phyloP scores from a whole-genome alignment of 2,888 invertebrate species.

The Syrista parreyssii region DNA sequence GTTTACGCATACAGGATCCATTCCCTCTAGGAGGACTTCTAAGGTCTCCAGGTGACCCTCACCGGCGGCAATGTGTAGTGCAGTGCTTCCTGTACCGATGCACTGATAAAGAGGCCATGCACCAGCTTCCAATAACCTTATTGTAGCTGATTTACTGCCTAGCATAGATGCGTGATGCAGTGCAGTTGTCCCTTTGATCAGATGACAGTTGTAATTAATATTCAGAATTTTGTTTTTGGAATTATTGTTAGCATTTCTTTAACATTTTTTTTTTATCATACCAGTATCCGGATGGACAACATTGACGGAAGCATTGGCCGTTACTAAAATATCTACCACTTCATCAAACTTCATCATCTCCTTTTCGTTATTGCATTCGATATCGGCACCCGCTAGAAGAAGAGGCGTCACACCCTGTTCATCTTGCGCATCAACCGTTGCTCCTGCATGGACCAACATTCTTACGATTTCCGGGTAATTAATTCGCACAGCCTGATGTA shows the following conservation, averaged over 20 bases:
- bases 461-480: constrained; percentile 57
- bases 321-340: constrained; percentile 57
- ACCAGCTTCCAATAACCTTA: constrained; percentile 56
- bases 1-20: constrained; percentile 29
- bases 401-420: constrained; percentile 61
- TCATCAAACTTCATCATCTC: constrained; percentile 50
- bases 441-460: constrained; percentile 53
- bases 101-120: constrained; percentile 50
- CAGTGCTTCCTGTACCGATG: constrained; percentile 54
- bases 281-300: constrained; percentile 39
- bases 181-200: constrained; percentile 52
- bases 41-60: constrained; percentile 45
- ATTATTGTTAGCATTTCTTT: not conserved
- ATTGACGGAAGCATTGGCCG: constrained; percentile 39
- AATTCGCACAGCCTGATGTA: constrained; percentile 62
- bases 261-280: constrained; percentile 1
- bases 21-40: constrained; percentile 30
- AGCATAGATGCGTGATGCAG: constrained; percentile 63
- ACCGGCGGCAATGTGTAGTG: constrained; percentile 62
- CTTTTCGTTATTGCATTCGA: constrained; percentile 33
- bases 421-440: constrained; percentile 58
- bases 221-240: not conserved
- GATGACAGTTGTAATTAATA: constrained; percentile 1
- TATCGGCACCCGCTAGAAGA: constrained; percentile 58
- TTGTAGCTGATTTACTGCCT: constrained; percentile 52